Evolutionary conservation across 2,888 invertebrate species (phyloP).

Genomic region (Ditula angustiorana): DNA sequence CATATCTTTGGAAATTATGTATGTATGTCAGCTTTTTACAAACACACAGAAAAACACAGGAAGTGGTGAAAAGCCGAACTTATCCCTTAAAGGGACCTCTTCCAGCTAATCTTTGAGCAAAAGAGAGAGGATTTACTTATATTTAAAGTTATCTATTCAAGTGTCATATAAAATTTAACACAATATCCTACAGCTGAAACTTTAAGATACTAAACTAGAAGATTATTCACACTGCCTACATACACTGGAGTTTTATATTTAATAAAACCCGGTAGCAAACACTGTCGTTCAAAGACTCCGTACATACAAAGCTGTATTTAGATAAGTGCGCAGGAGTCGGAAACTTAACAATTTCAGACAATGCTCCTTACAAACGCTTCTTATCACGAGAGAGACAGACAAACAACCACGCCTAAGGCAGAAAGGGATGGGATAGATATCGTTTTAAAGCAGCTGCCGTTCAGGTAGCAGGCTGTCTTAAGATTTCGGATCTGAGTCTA

Average conservation of each 20-base stretch:
- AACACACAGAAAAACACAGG: too few species aligned
- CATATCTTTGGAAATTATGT: too few species aligned
- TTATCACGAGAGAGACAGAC: constrained; percentile 61
- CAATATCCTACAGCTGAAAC: neutral
- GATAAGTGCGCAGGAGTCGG: constrained; percentile 36
- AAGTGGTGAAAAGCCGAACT: too few species aligned
- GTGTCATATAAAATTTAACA: too few species aligned
- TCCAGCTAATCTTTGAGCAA: too few species aligned
- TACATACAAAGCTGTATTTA: constrained; percentile 38
- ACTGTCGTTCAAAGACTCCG: constrained; percentile 17
- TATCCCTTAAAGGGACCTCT: too few species aligned
- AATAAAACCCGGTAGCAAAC: constrained; percentile 11
- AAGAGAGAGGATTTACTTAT: too few species aligned
- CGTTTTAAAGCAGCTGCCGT: constrained; percentile 79
- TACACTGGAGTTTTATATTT: too few species aligned
- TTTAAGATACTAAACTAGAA: too few species aligned
- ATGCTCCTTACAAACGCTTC: constrained; percentile 42
- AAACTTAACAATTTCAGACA: constrained; percentile 32
- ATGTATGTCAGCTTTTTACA: too few species aligned
- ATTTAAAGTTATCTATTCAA: too few species aligned
- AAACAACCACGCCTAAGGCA: constrained; percentile 41
- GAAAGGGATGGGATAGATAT: constrained; percentile 61
- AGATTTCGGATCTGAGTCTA: constrained; percentile 64
- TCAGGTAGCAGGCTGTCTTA: constrained; percentile 70
- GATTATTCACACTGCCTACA: too few species aligned